A percentile compares a stretch with the other conserved stretches of the same genome.
Evolutionary conservation across 2,888 invertebrate genomes (phyloP).

Genomic region (Meiosimyza decipiens): DNA sequence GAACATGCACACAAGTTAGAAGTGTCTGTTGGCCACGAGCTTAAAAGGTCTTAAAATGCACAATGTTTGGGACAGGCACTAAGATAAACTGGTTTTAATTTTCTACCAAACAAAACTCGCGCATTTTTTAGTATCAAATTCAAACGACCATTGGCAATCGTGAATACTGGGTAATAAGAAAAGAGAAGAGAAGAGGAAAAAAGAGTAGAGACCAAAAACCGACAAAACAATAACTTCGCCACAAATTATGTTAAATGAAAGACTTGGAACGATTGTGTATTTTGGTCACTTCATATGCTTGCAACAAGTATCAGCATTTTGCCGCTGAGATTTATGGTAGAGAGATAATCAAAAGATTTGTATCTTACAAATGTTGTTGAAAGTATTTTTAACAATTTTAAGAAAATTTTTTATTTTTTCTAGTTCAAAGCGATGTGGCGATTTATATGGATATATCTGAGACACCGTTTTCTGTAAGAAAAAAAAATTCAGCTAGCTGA

Average conservation of each 20-base stretch:
- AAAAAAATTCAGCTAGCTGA: too few relatives aligned
- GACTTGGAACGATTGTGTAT: too few relatives aligned
- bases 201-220: constrained; percentile 3
- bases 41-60: constrained; percentile 17
- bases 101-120: background rate
- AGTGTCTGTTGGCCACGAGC: constrained; percentile 8
- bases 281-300: background rate
- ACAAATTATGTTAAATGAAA: too few relatives aligned
- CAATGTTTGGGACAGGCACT: constrained; percentile 6
- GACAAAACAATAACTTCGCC: background rate
- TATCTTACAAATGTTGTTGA: constrained; percentile 14
- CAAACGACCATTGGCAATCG: constrained; percentile 14
- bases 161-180: constrained; percentile 8
- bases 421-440: too few relatives aligned
- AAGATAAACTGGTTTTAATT: constrained; percentile 21
- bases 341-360: constrained; percentile 1
- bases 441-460: too few relatives aligned
- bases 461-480: too few relatives aligned
- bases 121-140: constrained; percentile 1
- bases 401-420: background rate
- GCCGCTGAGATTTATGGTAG: constrained; percentile 4
- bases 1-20: constrained; percentile 2
- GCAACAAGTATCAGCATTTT: constrained; percentile 21
- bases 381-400: constrained; percentile 9
- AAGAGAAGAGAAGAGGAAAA: background rate